Conservation (phyloP, 2,797 vertebrate genomes). For the Labroides dimidiatus region DNA sequence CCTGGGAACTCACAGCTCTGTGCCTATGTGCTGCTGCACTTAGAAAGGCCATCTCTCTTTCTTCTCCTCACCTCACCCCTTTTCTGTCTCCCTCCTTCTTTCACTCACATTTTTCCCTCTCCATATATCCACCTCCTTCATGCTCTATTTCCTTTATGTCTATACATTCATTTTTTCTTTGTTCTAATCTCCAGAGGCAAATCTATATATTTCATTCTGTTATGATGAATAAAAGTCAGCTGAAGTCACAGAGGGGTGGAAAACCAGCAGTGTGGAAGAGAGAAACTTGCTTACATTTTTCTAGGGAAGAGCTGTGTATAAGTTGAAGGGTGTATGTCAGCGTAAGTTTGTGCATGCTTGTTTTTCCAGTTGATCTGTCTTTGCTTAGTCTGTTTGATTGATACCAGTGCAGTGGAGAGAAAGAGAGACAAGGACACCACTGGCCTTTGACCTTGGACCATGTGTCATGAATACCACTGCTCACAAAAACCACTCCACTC, state of each 20-base stretch:
- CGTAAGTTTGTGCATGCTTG: slow-evolving; percentile 17
- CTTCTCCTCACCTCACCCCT: slow-evolving; percentile 54
- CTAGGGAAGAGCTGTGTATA: slow-evolving; percentile 34
- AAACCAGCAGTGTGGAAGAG: slow-evolving; percentile 67
- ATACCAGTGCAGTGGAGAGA: slow-evolving; percentile 48
- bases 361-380: slow-evolving; percentile 34
- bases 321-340: slow-evolving; percentile 13
- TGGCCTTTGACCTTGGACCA: slow-evolving; percentile 61
- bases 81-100: slow-evolving; percentile 52
- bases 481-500: no score
- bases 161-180: slow-evolving; percentile 64
- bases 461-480: slow-evolving; percentile 53
- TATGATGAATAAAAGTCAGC: slow-evolving; percentile 78
- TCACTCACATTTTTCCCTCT: slow-evolving; percentile 46
- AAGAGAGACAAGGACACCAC: slow-evolving; percentile 55
- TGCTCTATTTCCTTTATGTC: slow-evolving; percentile 75
- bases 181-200: slow-evolving; percentile 68
- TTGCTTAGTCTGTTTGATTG: slow-evolving; percentile 48
- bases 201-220: slow-evolving; percentile 80
- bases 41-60: slow-evolving; percentile 74
- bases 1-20: slow-evolving; percentile 78
- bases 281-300: slow-evolving; percentile 65
- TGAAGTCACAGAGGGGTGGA: slow-evolving; percentile 54
- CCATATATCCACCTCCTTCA: slow-evolving; percentile 55
- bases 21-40: slow-evolving; percentile 70